These are phyloP conservation scores for Ditylenchus dipsaci DNA, from an alignment of 1,140 invertebrate genomes.

Conservation along the genomic window DNA sequence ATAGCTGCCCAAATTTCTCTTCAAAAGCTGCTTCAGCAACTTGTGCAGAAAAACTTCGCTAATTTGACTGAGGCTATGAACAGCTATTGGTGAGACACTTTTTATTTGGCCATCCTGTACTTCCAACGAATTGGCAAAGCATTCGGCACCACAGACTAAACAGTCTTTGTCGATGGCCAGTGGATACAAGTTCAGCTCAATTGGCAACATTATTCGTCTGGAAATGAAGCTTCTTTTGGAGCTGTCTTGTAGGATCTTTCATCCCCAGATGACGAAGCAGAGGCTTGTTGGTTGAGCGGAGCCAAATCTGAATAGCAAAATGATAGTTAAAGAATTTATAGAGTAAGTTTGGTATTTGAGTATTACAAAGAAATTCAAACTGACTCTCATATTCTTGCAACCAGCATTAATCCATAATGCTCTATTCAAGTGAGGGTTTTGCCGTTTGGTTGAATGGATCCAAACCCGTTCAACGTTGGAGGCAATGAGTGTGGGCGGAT, in stretches of 20 bases:
- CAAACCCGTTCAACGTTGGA: conserved; percentile 94
- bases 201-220: conserved; percentile 93
- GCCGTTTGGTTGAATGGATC: conserved; percentile 59
- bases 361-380: no score
- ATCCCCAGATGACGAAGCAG: conserved; percentile 60
- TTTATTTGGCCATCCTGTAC: neutral
- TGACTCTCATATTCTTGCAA: conserved; percentile 77
- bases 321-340: neutral
- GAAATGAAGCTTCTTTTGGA: conserved; percentile 68
- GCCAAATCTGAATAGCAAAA: conserved; percentile 67
- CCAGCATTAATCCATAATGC: conserved; percentile 95
- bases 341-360: neutral
- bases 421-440: conserved; percentile 83
- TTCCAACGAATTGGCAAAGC: neutral
- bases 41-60: conserved; percentile 71
- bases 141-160: conserved; percentile 50
- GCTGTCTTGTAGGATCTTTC: conserved; percentile 70
- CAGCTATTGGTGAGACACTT: conserved; percentile 14
- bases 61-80: conserved; percentile 47
- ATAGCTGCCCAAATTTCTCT: conserved; percentile 86
- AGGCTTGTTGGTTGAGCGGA: conserved; percentile 70
- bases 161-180: conserved; percentile 61
- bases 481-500: conserved; percentile 80
- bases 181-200: conserved; percentile 89
- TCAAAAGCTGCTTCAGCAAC: conserved; percentile 85